Base-by-base conservation (phyloP, 2,113 vertebrate species). In the Larimichthys polyactis region DNA sequence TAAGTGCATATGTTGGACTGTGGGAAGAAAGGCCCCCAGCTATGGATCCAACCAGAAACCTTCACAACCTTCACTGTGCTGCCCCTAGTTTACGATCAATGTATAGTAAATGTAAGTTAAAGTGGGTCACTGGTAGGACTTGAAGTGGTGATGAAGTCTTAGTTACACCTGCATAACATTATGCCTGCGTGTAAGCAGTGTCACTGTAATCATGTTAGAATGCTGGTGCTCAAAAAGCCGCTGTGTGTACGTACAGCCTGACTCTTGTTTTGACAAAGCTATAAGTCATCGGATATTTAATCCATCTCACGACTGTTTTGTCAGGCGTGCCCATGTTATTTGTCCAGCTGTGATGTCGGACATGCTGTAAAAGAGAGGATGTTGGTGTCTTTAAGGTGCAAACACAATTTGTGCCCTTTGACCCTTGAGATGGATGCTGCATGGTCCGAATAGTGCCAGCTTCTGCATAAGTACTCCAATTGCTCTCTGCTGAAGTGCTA, bases 401-500 rank as follows among this genome's bases (percentile, higher is more conserved):
- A 91, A 93, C 84, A 71, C 71, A 92, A 89, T 86, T 32, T 80
- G 52, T 75, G 85, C 79, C 85, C 79, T 87, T 84, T 91, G 91
- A 93, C 89, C 91, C 82, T 29, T 29, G 60, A 81, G 81, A 81
- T 82, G 82, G 78, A 91, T 85, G 71, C 57, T 63, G 86, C 87
- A 88, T 84, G 81, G 76, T 85, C 74, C 59, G 81, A 93, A 91
- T 92, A 89, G 81, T 82, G 69, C 81, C 74, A 87, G 75, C 86
- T 83, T 48, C 79, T 82, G 83, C 86, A 79, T 85, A 82, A 90
- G 85, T 75, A 55, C 82, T 79, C 73, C 90, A 81, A 86, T 82
- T 81, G 75, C 75, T 82, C 73, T 62, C 86, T 63, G 90, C 71
- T 87, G 82, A 90, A 84, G 92, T 87, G 90, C 75, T 92, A 91